A percentile compares a stretch with the other conserved stretches of the same genome.
Conservation (phyloP, 2,888 invertebrate genomes). For the Leptogaster cylindrica region DNA sequence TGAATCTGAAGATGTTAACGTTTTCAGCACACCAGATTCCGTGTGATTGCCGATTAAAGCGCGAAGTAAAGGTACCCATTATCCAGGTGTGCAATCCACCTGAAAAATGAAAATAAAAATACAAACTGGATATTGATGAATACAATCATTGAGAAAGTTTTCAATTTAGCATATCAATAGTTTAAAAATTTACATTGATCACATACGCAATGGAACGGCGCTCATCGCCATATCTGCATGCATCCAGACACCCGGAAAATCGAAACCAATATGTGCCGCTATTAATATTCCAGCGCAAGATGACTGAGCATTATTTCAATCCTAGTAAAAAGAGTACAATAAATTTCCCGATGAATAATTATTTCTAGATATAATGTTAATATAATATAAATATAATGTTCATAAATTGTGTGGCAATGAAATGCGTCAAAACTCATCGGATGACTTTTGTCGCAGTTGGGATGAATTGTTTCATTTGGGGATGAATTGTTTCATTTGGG, state of each 20-base stretch:
- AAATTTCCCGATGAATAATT: conserved; percentile 27
- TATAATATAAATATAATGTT: neutral
- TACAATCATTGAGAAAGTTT: neutral
- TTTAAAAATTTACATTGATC: conserved; percentile 30
- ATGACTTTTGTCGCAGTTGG: too few species aligned
- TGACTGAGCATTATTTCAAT: conserved; percentile 83
- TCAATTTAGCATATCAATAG: neutral
- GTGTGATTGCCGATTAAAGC: conserved; percentile 66
- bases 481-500: too few species aligned
- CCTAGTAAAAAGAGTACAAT: conserved; percentile 63
- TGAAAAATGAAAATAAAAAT: conserved; percentile 54
- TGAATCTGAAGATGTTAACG: conserved; percentile 60
- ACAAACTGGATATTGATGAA: conserved; percentile 11
- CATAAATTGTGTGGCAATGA: neutral
- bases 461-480: too few species aligned
- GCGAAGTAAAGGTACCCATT: conserved; percentile 88
- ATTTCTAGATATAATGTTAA: conserved; percentile 4
- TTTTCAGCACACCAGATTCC: conserved; percentile 62
- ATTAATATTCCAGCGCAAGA: conserved; percentile 91
- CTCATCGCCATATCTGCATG: conserved; percentile 92
- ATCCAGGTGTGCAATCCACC: conserved; percentile 86
- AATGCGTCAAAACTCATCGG: too few species aligned
- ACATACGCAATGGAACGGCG: conserved; percentile 76
- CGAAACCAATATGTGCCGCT: conserved; percentile 84
- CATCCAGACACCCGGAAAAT: conserved; percentile 83